Evolutionary conservation across 2,113 vertebrate genomes (phyloP).

Genomic region (Poecilia latipinna): DNA sequence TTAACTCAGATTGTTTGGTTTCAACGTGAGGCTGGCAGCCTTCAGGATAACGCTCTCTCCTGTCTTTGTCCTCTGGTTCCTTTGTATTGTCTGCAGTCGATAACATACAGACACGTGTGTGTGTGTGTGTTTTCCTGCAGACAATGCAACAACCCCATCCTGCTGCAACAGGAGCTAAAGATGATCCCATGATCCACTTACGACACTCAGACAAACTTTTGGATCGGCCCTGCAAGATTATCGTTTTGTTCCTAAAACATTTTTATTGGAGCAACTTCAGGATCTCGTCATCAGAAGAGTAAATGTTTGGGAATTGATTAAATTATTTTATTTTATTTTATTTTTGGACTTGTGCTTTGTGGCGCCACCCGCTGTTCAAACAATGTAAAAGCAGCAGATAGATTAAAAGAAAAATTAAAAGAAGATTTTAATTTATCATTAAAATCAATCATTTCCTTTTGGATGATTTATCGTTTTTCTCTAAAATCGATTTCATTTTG

Average conservation of each 20-base stretch:
- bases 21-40: conserved; percentile 36
- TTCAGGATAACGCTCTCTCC: conserved; percentile 67
- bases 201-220: not conserved
- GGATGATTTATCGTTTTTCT: too few species aligned
- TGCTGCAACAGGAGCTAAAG: conserved; percentile 38
- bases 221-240: not conserved
- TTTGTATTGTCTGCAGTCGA: conserved; percentile 76
- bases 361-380: not conserved
- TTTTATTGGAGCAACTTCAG: not conserved
- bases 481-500: too few species aligned
- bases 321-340: not conserved
- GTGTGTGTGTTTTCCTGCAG: conserved; percentile 46
- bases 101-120: conserved; percentile 70
- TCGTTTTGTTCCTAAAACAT: not conserved
- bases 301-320: not conserved
- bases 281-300: not conserved
- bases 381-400: not conserved
- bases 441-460: too few species aligned
- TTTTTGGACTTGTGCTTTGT: not conserved
- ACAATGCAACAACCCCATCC: conserved; percentile 64
- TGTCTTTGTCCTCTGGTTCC: conserved; percentile 77
- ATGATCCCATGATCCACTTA: conserved; percentile 52
- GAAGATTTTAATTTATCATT: too few species aligned
- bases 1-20: conserved; percentile 28
- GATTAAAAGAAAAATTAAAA: too few species aligned